Evolutionary conservation across 2,113 vertebrate genomes (phyloP).

Genomic region (Lophochroa leadbeateri): DNA sequence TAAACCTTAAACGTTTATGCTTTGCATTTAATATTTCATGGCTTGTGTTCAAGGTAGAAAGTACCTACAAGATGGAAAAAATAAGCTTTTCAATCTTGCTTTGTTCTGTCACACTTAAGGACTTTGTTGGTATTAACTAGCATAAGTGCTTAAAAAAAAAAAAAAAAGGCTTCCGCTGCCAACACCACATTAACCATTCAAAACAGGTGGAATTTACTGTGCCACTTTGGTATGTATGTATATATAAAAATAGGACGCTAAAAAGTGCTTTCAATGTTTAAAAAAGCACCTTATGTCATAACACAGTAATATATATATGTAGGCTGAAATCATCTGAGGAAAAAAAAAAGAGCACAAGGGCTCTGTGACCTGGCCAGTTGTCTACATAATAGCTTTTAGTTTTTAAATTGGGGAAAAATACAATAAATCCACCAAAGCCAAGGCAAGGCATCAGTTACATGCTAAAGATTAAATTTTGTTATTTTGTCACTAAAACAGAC

Average conservation of each 20-base stretch:
- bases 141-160: not conserved
- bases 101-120: not conserved
- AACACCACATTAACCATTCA: not conserved
- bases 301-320: not conserved
- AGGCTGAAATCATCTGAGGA: not conserved
- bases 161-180: not conserved
- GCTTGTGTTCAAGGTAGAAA: not conserved
- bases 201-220: slow-evolving; percentile 8
- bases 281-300: not conserved
- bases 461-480: not conserved
- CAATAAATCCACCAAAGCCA: not conserved
- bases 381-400: not conserved
- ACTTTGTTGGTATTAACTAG: not conserved
- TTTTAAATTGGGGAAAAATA: not conserved
- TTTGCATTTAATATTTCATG: not conserved
- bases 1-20: not conserved
- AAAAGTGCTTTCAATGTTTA: not conserved
- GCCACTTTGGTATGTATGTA: not conserved
- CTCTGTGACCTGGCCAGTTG: not conserved
- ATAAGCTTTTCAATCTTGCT: not conserved
- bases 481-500: not conserved
- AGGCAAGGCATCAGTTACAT: not conserved
- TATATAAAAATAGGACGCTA: not conserved
- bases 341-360: not conserved
- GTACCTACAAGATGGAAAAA: not conserved